phyloP scores from a whole-genome alignment of 2,797 vertebrate species.

The Rhinichthys osculus region DNA sequence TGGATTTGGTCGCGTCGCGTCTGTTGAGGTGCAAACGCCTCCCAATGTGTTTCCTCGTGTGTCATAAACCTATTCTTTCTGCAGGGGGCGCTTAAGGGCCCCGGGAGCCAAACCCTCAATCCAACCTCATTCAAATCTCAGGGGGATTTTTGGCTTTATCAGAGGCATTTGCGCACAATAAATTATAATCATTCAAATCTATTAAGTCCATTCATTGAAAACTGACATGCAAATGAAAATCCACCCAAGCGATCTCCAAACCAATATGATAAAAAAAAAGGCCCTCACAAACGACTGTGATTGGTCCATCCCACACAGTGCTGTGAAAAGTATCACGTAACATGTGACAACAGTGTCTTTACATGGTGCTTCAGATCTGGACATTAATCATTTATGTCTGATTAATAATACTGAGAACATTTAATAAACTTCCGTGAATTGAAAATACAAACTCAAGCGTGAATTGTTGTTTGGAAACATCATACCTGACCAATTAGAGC shows the following conservation, averaged over 20 bases:
- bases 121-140: neutral
- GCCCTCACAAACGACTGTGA: neutral
- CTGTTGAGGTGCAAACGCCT: neutral
- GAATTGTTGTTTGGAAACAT: neutral
- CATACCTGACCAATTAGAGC: neutral
- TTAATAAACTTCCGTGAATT: neutral
- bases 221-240: neutral
- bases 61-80: neutral
- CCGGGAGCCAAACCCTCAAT: neutral
- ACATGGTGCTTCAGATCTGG: too few relatives aligned
- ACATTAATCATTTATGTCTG: neutral
- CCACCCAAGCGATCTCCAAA: neutral
- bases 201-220: neutral
- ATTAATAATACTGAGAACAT: neutral
- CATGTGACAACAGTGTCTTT: neutral
- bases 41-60: neutral
- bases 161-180: rapidly evolving
- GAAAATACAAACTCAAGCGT: neutral
- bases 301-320: neutral
- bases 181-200: neutral
- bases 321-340: neutral
- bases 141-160: neutral
- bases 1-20: conserved; percentile 20
- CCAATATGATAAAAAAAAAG: too few relatives aligned
- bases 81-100: neutral